Conservation (phyloP, 1,140 invertebrate species). For the Macrostomum lignano region DNA sequence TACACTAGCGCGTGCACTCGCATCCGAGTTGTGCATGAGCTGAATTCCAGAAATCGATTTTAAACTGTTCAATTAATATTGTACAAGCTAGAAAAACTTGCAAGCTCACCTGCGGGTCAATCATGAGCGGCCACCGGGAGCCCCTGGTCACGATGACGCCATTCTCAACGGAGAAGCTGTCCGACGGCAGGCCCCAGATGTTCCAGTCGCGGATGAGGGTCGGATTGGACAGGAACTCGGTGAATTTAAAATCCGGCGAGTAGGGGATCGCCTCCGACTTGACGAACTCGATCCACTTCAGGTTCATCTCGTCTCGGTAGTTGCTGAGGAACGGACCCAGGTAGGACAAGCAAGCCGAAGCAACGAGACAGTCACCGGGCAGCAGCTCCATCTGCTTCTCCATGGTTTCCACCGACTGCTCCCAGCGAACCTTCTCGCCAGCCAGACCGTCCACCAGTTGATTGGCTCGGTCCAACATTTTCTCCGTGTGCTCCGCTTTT, state of each 20-base stretch:
- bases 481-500: constrained; percentile 36
- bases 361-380: constrained; percentile 43
- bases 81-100: constrained; percentile 5
- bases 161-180: constrained; percentile 60
- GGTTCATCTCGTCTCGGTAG: constrained; percentile 41
- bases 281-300: constrained; percentile 16
- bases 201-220: constrained; percentile 55
- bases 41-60: not conserved
- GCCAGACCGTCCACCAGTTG: constrained; percentile 41
- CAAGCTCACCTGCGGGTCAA: constrained; percentile 42
- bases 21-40: too few species aligned
- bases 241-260: constrained; percentile 38
- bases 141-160: constrained; percentile 46
- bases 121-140: constrained; percentile 51
- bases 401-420: constrained; percentile 35
- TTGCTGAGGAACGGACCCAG: constrained; percentile 51
- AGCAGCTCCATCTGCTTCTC: constrained; percentile 21
- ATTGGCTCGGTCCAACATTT: constrained; percentile 41
- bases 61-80: constrained; percentile 3
- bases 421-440: constrained; percentile 48
- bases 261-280: constrained; percentile 30
- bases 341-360: constrained; percentile 51
- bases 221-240: constrained; percentile 37
- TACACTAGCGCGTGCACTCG: too few species aligned
- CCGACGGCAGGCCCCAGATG: constrained; percentile 51